Evolutionary conservation across 2,888 invertebrate genomes (phyloP).

Genomic region (Philereme vetulata): DNA sequence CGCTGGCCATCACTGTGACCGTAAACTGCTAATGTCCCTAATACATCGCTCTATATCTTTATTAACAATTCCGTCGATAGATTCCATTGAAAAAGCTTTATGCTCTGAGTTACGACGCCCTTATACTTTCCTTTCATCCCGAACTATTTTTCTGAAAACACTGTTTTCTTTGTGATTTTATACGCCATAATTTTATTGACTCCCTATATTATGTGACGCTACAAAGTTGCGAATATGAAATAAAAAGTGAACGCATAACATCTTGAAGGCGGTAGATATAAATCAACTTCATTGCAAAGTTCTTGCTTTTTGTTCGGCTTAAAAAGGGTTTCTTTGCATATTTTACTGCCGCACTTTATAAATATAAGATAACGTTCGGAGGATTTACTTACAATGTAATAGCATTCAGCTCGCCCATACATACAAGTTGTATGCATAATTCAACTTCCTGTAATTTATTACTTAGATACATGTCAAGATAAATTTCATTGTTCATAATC

Average conservation of each 20-base stretch:
- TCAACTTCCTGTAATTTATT: slow-evolving; percentile 7
- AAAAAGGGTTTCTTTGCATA: slow-evolving; percentile 61
- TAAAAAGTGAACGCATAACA: slow-evolving; percentile 73
- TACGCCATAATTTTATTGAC: slow-evolving; percentile 79
- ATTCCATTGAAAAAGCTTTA: slow-evolving; percentile 80
- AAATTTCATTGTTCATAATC: not conserved
- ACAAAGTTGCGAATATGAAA: slow-evolving; percentile 74
- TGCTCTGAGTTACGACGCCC: slow-evolving; percentile 75
- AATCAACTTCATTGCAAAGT: slow-evolving; percentile 62
- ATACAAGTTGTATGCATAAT: not conserved
- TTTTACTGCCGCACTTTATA: slow-evolving; percentile 68
- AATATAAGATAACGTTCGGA: slow-evolving; percentile 58
- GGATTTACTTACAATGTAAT: slow-evolving; percentile 61
- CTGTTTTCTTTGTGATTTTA: slow-evolving; percentile 81
- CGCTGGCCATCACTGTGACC: slow-evolving; percentile 61
- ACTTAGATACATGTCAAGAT: not conserved
- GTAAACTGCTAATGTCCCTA: slow-evolving; percentile 80
- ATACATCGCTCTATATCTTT: slow-evolving; percentile 80
- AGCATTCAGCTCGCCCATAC: not conserved
- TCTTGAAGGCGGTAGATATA: slow-evolving; percentile 70
- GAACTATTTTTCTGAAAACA: slow-evolving; percentile 81
- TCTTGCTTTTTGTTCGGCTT: slow-evolving; percentile 62
- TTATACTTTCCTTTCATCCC: slow-evolving; percentile 78
- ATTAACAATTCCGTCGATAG: slow-evolving; percentile 78
- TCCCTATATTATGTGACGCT: slow-evolving; percentile 51